Percentiles rank a stretch among this genome's conserved stretches.
These are phyloP conservation scores for Hippocampus comes DNA, from an alignment of 2,113 vertebrate species.

Conservation along the genomic window DNA sequence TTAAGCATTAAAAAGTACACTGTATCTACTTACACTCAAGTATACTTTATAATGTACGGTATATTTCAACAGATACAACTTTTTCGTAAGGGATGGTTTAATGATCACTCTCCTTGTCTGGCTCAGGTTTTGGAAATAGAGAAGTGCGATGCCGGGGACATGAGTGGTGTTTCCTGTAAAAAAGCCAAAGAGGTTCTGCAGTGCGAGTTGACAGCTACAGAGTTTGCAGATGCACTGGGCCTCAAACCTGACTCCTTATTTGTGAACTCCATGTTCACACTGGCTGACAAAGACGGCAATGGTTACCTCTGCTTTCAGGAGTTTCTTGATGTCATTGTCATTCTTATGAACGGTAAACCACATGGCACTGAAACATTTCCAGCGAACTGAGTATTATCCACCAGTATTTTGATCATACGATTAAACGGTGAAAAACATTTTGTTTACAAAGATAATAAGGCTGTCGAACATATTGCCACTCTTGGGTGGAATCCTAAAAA, in stretches of 20 bases:
- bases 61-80: too few relatives aligned
- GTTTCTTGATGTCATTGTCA: conserved; percentile 89
- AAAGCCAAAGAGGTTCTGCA: conserved; percentile 81
- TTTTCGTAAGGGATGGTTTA: not conserved
- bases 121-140: conserved; percentile 86
- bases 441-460: not conserved
- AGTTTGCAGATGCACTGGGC: conserved; percentile 87
- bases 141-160: conserved; percentile 74
- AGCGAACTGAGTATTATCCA: not conserved
- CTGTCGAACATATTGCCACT: too few relatives aligned
- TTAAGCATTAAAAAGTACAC: too few relatives aligned
- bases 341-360: conserved; percentile 93
- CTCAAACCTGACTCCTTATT: conserved; percentile 87
- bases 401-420: not conserved
- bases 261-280: conserved; percentile 92
- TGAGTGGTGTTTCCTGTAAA: conserved; percentile 70
- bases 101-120: conserved; percentile 13
- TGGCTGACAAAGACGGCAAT: conserved; percentile 92
- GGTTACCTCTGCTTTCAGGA: conserved; percentile 95
- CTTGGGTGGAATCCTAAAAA: too few relatives aligned
- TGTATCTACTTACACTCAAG: too few relatives aligned
- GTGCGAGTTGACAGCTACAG: conserved; percentile 85
- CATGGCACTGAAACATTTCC: not conserved
- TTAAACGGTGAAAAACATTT: not conserved
- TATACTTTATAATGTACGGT: too few relatives aligned